These are phyloP conservation scores for Acomys russatus DNA, from an alignment of 2,797 vertebrate species.

Conservation along the genomic window DNA sequence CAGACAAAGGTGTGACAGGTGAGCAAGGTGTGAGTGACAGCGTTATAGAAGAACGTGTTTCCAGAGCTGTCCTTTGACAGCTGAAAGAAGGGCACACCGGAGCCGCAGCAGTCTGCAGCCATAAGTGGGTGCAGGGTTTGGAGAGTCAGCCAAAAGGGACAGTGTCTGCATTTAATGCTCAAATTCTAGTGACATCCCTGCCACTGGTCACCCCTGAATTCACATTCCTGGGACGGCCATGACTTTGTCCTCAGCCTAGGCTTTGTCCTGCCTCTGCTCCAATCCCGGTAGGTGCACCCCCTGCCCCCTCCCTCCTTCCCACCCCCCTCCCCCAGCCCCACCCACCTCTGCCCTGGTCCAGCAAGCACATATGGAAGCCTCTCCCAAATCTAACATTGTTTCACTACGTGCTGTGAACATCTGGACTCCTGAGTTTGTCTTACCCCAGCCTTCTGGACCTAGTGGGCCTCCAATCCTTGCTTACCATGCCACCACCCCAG, in stretches of 20 bases:
- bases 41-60: not conserved
- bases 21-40: not conserved
- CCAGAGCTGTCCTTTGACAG: not conserved
- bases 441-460: not conserved
- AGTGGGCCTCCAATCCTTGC: not conserved
- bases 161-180: not conserved
- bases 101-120: not conserved
- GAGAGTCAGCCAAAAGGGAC: not conserved
- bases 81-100: not conserved
- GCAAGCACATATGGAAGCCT: not conserved
- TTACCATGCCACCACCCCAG: constrained; percentile 59
- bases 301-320: too few species aligned
- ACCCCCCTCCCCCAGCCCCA: too few species aligned
- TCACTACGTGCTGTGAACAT: not conserved
- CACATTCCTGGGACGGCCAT: not conserved
- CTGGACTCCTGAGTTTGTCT: not conserved
- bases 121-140: not conserved
- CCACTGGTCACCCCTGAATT: not conserved
- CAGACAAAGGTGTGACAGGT: not conserved
- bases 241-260: not conserved
- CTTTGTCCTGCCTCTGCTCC: not conserved
- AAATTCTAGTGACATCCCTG: not conserved
- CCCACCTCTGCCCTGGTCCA: too few species aligned
- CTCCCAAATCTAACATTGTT: not conserved
- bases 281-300: too few species aligned